Base-by-base conservation (phyloP, 2,888 invertebrate genomes). In the Coenonympha arcania region DNA sequence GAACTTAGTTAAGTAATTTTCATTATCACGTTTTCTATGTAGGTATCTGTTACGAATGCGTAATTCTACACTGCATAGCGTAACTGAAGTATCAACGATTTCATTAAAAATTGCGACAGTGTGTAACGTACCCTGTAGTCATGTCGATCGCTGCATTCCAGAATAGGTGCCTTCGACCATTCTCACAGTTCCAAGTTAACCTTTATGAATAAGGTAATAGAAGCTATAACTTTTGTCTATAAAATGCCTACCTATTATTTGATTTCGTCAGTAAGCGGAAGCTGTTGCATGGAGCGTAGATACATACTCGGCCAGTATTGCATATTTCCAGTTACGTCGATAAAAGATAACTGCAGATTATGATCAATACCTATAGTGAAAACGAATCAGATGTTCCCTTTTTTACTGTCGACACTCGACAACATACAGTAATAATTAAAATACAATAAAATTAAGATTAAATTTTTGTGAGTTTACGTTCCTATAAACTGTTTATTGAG, bases 201-300 rank as follows among this genome's bases (percentile, higher is more conserved):
- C 36, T 30, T 37, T 55, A 50, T 31, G 6, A 6, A 1, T 6
- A 8, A 3, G 9, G 34, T 8, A 26, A 30, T 53, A 53, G 13
- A 41, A 37, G 44, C 52, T 24, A 48, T 31, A 44, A 43, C 46
- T 31, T 31, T 36, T 16, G 34, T 36, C 45, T 45, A 37, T 39
- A 36, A 42, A 39, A 49, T 33, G 36, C 55, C 53, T 55, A 59
- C 53, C 59, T 56, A 60, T 62, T 63, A 61, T 62, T 60, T 60
- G 61, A 61, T 66, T 65, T 66, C 66, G 64, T 64, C 65, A 66
- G 61, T 52, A 53, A 56, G 55, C 61, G 64, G 66, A 66, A 66
- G 61, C 57, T 55, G 58, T 62, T 63, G 66, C 65, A 56, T 59
- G 55, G 57, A 46, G 52, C 57, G 41, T n/a, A n/a, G n/a, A n/a